phyloP scores from a whole-genome alignment of 2,888 invertebrate genomes.

The Apamea monoglypha region DNA sequence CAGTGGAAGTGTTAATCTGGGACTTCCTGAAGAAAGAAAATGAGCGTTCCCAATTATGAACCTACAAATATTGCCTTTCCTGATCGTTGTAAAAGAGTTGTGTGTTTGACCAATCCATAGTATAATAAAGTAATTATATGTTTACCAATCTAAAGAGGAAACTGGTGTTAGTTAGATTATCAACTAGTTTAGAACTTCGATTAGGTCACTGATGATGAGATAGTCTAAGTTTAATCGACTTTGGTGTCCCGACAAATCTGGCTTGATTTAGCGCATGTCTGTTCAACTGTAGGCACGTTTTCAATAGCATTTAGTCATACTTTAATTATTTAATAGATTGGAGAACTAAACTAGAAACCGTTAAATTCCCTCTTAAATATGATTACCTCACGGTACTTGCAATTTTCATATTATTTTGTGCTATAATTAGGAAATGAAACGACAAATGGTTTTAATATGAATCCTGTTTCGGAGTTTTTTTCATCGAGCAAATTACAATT shows the following conservation, averaged over 20 bases:
- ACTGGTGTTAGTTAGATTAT: conserved; percentile 24
- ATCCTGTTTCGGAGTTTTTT: not conserved
- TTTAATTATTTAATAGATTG: not conserved
- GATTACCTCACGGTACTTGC: not conserved
- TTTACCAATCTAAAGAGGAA: conserved; percentile 21
- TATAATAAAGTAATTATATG: not conserved
- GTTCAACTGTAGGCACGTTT: not conserved
- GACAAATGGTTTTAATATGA: not conserved
- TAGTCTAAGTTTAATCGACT: conserved; percentile 51
- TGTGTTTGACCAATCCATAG: not conserved
- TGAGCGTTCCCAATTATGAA: not conserved
- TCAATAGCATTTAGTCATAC: not conserved
- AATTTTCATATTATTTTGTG: not conserved
- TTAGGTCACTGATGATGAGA: conserved; percentile 43
- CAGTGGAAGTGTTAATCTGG: not conserved
- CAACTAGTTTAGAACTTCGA: conserved; percentile 58
- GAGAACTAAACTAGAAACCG: not conserved
- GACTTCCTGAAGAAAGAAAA: not conserved
- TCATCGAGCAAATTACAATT: not conserved
- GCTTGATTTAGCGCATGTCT: conserved; percentile 3
- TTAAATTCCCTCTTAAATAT: not conserved
- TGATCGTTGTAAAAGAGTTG: conserved; percentile 1
- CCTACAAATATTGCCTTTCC: not conserved
- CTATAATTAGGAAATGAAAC: not conserved
- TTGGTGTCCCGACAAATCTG: conserved; percentile 17